Evolutionary conservation across 2,113 vertebrate genomes (phyloP).

Genomic region (Vidua chalybeata): DNA sequence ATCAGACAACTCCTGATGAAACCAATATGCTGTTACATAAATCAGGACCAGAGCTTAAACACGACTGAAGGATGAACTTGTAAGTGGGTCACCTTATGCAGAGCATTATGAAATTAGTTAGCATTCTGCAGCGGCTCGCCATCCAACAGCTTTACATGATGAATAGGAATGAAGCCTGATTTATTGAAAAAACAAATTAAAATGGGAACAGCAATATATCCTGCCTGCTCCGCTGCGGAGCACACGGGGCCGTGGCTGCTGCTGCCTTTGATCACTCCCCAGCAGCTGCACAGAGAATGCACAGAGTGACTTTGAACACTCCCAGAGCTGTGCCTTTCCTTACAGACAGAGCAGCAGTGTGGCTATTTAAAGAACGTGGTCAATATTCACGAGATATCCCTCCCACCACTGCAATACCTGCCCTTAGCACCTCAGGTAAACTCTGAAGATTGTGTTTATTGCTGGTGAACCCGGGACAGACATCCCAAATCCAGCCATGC

Average conservation of each 20-base stretch:
- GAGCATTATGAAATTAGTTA: constrained; percentile 67
- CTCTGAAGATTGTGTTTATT: neutral
- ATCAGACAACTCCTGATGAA: constrained; percentile 65
- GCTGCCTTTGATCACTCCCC: constrained; percentile 34
- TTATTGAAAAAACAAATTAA: constrained; percentile 59
- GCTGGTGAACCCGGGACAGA: rapidly evolving
- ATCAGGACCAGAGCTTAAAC: constrained; percentile 61
- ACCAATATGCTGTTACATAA: constrained; percentile 69
- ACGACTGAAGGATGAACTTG: constrained; percentile 64
- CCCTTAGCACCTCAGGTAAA: neutral
- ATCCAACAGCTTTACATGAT: constrained; percentile 53
- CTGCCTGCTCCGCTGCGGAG: neutral
- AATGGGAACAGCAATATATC: constrained; percentile 13
- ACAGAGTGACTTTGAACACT: neutral
- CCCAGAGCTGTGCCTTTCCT: neutral
- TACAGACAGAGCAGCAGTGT: neutral
- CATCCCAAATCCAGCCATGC: rapidly evolving
- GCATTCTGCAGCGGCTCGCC: constrained; percentile 57
- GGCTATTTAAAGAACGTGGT: neutral
- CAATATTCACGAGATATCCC: neutral
- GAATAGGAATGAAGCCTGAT: constrained; percentile 59
- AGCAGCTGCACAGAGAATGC: neutral
- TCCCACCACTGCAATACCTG: neutral
- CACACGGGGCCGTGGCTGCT: neutral
- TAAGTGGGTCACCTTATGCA: constrained; percentile 73